Percentiles rank a stretch among this genome's conserved stretches.
Conservation (phyloP, 2,888 invertebrate genomes). For the Colostygia pectinataria region DNA sequence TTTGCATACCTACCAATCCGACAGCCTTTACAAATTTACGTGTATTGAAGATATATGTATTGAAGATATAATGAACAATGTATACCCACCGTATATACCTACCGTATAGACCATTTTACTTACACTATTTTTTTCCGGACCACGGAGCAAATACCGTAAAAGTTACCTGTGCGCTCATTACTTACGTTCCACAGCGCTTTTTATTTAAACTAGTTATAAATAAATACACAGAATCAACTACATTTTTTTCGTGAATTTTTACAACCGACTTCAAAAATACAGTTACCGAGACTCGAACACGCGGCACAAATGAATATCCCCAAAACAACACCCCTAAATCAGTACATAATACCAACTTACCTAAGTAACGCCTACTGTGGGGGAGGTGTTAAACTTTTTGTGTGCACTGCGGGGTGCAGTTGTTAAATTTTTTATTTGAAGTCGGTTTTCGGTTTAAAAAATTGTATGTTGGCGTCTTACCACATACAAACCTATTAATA, state of each 20-base stretch:
- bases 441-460: constrained; percentile 31
- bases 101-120: constrained; percentile 47
- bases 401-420: too few relatives aligned
- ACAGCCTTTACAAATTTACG: constrained; percentile 30
- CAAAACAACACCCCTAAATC: neutral
- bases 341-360: constrained; percentile 3
- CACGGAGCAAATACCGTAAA: constrained; percentile 31
- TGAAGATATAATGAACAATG: constrained; percentile 23
- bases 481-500: constrained; percentile 80
- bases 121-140: constrained; percentile 26
- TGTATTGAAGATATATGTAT: constrained; percentile 31
- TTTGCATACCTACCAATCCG: constrained; percentile 64
- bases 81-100: constrained; percentile 65
- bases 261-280: constrained; percentile 26
- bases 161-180: constrained; percentile 36
- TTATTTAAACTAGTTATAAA: constrained; percentile 14
- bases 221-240: constrained; percentile 31
- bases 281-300: neutral
- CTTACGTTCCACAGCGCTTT: constrained; percentile 34
- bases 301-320: too few relatives aligned
- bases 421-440: constrained; percentile 16
- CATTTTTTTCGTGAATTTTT: constrained; percentile 13
- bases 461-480: constrained; percentile 81
- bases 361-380: neutral
- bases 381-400: neutral